These are phyloP conservation scores for Iphiclides podalirius DNA, from an alignment of 2,888 invertebrate species.

Conservation along the genomic window DNA sequence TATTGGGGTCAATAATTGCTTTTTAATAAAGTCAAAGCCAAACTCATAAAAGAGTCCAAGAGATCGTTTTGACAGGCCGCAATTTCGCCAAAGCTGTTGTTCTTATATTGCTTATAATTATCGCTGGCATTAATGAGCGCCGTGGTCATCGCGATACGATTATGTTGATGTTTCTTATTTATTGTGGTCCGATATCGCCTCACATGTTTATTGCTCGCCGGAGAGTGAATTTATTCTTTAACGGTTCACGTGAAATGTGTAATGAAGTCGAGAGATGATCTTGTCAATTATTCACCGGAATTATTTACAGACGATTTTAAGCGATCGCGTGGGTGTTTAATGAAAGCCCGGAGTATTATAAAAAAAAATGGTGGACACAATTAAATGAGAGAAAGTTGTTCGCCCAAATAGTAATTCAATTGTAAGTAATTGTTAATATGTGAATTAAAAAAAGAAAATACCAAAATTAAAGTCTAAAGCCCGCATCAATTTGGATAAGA, in stretches of 20 bases:
- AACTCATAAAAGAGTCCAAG: conserved; percentile 39
- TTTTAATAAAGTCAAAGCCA: conserved; percentile 52
- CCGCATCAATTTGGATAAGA: no score
- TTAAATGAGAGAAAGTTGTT: no score
- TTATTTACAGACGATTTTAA: not conserved
- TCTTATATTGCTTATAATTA: conserved; percentile 29
- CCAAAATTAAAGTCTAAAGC: no score
- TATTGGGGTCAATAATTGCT: conserved; percentile 60
- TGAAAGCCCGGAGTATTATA: not conserved
- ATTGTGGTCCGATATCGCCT: conserved; percentile 18
- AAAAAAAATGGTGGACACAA: no score
- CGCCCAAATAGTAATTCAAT: no score
- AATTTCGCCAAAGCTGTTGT: conserved; percentile 30
- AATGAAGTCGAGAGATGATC: conserved; percentile 1
- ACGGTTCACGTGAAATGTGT: conserved; percentile 1
- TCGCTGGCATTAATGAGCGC: conserved; percentile 7
- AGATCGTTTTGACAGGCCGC: conserved; percentile 35
- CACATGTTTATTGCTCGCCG: not conserved
- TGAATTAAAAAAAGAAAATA: no score
- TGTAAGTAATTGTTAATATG: no score
- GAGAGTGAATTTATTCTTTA: conserved; percentile 1
- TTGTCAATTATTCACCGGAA: not conserved
- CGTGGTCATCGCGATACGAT: conserved; percentile 14
- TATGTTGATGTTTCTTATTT: conserved; percentile 22
- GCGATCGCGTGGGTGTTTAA: not conserved